Evolutionary conservation across 2,888 invertebrate genomes (phyloP), one percentile per base, ranked within the genome.

Genomic region (Synanthedon tipuliformis): DNA sequence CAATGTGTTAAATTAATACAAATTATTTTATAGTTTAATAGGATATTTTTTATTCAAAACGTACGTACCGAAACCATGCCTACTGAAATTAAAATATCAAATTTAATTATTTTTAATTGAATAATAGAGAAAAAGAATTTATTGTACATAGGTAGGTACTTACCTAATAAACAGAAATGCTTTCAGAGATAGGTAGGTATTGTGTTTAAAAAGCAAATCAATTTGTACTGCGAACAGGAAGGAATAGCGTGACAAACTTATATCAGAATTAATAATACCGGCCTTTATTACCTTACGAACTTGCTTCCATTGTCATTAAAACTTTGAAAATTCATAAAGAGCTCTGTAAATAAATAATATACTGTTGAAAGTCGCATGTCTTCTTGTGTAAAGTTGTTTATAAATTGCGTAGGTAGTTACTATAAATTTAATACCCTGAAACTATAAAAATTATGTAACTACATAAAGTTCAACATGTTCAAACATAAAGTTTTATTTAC

Each of bases 271-370:
- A 78, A 81, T 75, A 69, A 53, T 54, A 73, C 71, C 71, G 52
- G 73, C 71, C 71, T 79, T 78, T 77, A 81, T 79, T 73, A 69
- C 72, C 66, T 58, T 56, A 61, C 64, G 64, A 69, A 77, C 70
- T 79, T 77, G 76, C 75, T 75, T 76, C 75, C 73, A 75, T 66
- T 69, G 76, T 70, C 77, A 75, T 80, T 80, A 78, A 77, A 77
- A 79, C 71, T 81, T 78, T 63, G 69, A 63, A 78, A 81, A 70
- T 79, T 78, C 76, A 73, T 75, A 78, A 79, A 78, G 73, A 69
- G 68, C 59, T 60, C 61, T 66, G 69, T 75, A 70, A 77, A 78
- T 81, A 78, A 79, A 78, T 76, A 76, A 76, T 74, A 65, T 69
- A 61, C 66, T 71, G 66, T 69, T 58, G 60, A 69, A 66, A 61